A percentile compares a stretch with the other conserved stretches of the same genome.
Conservation (phyloP, 1,140 invertebrate genomes). For the Drosophila varians region DNA sequence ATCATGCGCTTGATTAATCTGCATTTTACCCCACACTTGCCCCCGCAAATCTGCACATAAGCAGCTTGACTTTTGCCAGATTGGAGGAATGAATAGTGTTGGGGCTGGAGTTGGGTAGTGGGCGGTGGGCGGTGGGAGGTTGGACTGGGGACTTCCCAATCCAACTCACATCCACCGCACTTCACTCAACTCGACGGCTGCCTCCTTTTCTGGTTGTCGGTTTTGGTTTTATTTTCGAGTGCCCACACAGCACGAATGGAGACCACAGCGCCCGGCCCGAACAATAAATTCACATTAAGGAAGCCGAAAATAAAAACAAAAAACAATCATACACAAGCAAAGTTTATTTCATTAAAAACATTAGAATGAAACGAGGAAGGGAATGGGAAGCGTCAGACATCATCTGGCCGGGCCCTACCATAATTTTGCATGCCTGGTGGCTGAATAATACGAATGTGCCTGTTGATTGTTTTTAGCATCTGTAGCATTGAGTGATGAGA, state of each 20-base stretch:
- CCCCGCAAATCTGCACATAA: conserved; percentile 44
- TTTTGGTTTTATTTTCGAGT: conserved; percentile 72
- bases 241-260: conserved; percentile 66
- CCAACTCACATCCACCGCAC: conserved; percentile 35
- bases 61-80: conserved; percentile 58
- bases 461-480: conserved; percentile 76
- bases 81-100: conserved; percentile 7
- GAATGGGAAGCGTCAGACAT: conserved; percentile 52
- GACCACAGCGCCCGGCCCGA: conserved; percentile 43
- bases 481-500: conserved; percentile 74
- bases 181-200: conserved; percentile 21
- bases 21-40: conserved; percentile 23
- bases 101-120: not conserved
- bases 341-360: conserved; percentile 75
- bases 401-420: conserved; percentile 18
- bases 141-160: conserved; percentile 10
- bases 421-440: conserved; percentile 65
- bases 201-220: conserved; percentile 20
- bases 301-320: conserved; percentile 9
- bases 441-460: conserved; percentile 49
- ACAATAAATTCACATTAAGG: conserved; percentile 73
- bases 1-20: conserved; percentile 77
- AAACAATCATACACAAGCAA: conserved; percentile 7
- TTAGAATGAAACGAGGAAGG: conserved; percentile 59
- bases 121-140: conserved; percentile 1